Evolutionary conservation across 2,888 invertebrate species (phyloP), one percentile per base, ranked within the genome.

Genomic region (Hesperia comma): DNA sequence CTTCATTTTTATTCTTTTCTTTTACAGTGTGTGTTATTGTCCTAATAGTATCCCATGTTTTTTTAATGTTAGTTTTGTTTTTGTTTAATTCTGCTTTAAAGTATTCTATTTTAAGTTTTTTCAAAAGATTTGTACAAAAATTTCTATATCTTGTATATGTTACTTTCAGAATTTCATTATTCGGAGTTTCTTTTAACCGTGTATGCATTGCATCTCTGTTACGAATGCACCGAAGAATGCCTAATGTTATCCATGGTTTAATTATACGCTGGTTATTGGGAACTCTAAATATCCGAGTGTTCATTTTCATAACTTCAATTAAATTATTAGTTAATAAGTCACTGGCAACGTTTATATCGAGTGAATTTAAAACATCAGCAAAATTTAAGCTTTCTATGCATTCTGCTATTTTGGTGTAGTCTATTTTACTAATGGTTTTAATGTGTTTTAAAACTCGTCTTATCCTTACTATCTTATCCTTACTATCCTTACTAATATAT

Each of bases 201-300:
- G 19, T 2, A 19, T 56, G 56, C 56, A 56, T 56, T 40, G 37
- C 10, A 37, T 56, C 56, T 5, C 56, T 15, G 6, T 56, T 56
- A 32, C 32, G 37, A 14, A 56, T 56, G 12, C 56, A 56, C 12
- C 56, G 37, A 56, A 56, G 33, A 19, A 56, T 15, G 19, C 56
- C 56, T 19, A 15, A 12, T 17, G 56, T 40, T 1, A 56, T n/a
- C n/a, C n/a, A 56, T 6, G 56, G 37, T 56, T 56, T 56, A 3
- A 56, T 37, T 1, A 37, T 40, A 12, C 40, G 56, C 14, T 56
- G 56, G 8, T 17, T 56, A 14, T 56, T 26, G 1, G 33, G 33
- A 4, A 56, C 12, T 56, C 19, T 37, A 19, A 56, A 56, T 12
- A 40, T 14, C 5, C 56, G 33, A 10, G 56, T 37, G 12, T 56